A percentile compares a stretch with the other conserved stretches of the same genome.
Evolutionary conservation across 2,113 vertebrate species (phyloP).

Genomic region (Hippocampus comes): DNA sequence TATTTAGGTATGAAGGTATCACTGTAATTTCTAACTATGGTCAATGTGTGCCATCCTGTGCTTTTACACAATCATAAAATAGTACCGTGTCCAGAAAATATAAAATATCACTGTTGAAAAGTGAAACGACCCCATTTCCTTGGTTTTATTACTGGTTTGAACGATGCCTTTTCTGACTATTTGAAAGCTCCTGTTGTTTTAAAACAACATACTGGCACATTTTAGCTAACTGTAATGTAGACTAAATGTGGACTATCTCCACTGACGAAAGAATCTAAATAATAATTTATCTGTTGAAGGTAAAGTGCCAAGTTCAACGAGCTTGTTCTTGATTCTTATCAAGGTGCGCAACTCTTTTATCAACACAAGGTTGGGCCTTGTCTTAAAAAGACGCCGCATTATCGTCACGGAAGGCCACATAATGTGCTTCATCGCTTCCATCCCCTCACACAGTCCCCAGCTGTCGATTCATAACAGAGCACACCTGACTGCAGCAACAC

Average conservation of each 20-base stretch:
- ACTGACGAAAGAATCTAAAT: constrained; percentile 12
- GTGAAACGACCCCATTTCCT: not conserved
- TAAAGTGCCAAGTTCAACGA: constrained; percentile 39
- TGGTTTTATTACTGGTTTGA: constrained; percentile 4
- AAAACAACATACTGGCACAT: not conserved
- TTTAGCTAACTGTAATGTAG: not conserved
- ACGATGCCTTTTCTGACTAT: not conserved
- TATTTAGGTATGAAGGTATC: too few species aligned
- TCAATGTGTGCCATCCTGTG: not conserved
- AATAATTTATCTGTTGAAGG: constrained; percentile 35
- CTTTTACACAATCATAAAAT: too few species aligned
- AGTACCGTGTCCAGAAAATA: not conserved
- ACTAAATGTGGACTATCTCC: not conserved
- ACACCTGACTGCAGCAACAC: constrained; percentile 38
- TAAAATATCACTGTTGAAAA: not conserved
- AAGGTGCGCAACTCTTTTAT: constrained; percentile 1
- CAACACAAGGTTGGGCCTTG: not conserved
- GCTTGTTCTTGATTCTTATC: constrained; percentile 41
- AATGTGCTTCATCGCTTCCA: constrained; percentile 14
- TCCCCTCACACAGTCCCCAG: constrained; percentile 43
- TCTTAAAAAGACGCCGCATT: constrained; percentile 46
- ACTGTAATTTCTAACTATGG: too few species aligned
- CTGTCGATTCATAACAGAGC: constrained; percentile 52
- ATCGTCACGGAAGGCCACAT: constrained; percentile 48
- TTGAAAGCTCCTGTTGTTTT: constrained; percentile 4